Evolutionary conservation across 2,113 vertebrate genomes (phyloP).

Genomic region (Melanocharis versteri): DNA sequence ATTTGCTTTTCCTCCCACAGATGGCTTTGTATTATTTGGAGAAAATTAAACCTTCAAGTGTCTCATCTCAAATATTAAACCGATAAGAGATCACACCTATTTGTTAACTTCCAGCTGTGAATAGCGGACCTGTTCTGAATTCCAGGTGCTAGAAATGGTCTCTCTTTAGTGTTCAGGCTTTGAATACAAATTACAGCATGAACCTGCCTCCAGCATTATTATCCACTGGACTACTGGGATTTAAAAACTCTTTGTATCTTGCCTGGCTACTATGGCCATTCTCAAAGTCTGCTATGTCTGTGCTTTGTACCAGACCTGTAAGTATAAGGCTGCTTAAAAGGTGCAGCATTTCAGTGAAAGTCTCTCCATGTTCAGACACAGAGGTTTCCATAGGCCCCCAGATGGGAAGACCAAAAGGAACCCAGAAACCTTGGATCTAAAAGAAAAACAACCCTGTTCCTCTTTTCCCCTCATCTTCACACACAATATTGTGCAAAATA

Average conservation of each 20-base stretch:
- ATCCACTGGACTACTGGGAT: not conserved
- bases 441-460: not conserved
- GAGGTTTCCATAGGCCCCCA: not conserved
- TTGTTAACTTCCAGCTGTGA: not conserved
- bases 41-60: not conserved
- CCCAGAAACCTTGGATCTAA: not conserved
- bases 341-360: not conserved
- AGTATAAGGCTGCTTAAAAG: not conserved
- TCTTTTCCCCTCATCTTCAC: not conserved
- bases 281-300: not conserved
- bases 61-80: not conserved
- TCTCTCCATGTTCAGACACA: not conserved
- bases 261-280: not conserved
- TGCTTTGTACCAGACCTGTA: not conserved
- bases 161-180: not conserved
- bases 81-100: not conserved
- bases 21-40: not conserved
- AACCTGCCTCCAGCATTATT: not conserved
- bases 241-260: not conserved
- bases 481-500: not conserved
- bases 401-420: not conserved
- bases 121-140: not conserved
- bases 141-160: not conserved
- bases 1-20: not conserved
- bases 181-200: conserved; percentile 6